Percentiles rank a stretch among this genome's conserved stretches.
phyloP scores from a whole-genome alignment of 2,888 invertebrate species.

The Papilio demoleus region DNA sequence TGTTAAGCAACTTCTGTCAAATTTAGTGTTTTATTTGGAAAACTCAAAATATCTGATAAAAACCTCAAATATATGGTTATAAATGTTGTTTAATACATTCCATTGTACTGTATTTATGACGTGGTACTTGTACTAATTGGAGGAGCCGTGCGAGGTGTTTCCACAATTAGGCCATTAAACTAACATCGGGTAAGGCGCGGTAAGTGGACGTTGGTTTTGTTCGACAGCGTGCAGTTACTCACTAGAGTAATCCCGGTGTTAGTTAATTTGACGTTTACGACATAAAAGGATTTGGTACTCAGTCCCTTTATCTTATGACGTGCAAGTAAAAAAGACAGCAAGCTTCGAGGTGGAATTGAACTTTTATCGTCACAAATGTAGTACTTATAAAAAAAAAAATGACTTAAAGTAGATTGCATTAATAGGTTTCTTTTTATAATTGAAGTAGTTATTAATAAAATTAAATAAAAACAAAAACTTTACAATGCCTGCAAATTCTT shows the following conservation, averaged over 20 bases:
- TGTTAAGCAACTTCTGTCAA: too few species aligned
- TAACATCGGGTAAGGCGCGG: constrained; percentile 44
- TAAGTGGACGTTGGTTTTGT: constrained; percentile 36
- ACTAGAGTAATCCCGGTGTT: constrained; percentile 40
- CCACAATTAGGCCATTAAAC: constrained; percentile 43
- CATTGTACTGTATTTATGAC: background rate
- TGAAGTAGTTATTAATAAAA: background rate
- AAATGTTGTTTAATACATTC: background rate
- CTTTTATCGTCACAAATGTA: background rate
- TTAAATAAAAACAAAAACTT: background rate
- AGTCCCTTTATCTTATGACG: too few species aligned
- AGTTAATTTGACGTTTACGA: constrained; percentile 30
- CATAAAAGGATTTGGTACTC: background rate
- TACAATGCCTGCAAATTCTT: constrained; percentile 6
- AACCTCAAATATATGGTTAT: too few species aligned
- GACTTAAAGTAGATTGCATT: background rate
- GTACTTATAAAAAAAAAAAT: background rate
- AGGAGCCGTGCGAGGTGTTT: constrained; percentile 29
- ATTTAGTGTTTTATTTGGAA: too few species aligned
- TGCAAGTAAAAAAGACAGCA: background rate
- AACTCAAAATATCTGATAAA: too few species aligned
- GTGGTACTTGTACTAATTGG: background rate
- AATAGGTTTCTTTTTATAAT: background rate
- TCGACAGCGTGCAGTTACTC: constrained; percentile 48
- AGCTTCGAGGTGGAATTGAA: background rate